Conservation (phyloP, 2,888 invertebrate genomes). For the Acrobasis consociella region DNA sequence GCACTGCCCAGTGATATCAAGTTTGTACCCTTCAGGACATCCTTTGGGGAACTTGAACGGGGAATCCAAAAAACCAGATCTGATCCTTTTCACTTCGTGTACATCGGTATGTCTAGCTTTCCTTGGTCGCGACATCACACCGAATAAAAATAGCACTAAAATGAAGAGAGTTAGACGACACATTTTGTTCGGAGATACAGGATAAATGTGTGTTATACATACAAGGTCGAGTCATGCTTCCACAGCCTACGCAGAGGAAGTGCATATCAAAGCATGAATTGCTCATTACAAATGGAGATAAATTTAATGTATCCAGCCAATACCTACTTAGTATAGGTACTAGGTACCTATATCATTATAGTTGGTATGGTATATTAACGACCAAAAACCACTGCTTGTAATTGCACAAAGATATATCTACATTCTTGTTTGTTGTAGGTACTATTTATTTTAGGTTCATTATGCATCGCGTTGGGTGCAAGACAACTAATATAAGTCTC, state of each 20-base stretch:
- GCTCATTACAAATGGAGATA: not conserved
- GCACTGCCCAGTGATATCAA: constrained; percentile 55
- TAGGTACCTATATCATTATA: too few relatives aligned
- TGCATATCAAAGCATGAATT: constrained; percentile 7
- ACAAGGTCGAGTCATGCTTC: constrained; percentile 43
- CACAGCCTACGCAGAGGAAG: constrained; percentile 48
- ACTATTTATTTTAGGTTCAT: too few relatives aligned
- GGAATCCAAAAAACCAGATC: constrained; percentile 53
- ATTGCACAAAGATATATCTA: too few relatives aligned
- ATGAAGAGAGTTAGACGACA: constrained; percentile 30
- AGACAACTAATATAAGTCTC: too few relatives aligned
- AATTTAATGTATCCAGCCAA: not conserved
- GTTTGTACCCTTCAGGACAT: constrained; percentile 53
- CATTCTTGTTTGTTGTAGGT: too few relatives aligned
- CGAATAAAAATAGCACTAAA: constrained; percentile 31
- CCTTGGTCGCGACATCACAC: constrained; percentile 32
- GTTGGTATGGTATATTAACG: too few relatives aligned
- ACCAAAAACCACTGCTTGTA: too few relatives aligned
- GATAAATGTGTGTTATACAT: not conserved
- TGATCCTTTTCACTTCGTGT: constrained; percentile 37
- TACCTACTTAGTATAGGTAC: too few relatives aligned
- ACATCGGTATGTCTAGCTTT: constrained; percentile 21
- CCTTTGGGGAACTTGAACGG: constrained; percentile 38
- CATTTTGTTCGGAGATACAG: constrained; percentile 32
- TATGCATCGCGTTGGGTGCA: too few relatives aligned